Evolutionary conservation across 2,888 invertebrate species (phyloP), one percentile per base, ranked within the genome.

Genomic region (Nudaria mundana): DNA sequence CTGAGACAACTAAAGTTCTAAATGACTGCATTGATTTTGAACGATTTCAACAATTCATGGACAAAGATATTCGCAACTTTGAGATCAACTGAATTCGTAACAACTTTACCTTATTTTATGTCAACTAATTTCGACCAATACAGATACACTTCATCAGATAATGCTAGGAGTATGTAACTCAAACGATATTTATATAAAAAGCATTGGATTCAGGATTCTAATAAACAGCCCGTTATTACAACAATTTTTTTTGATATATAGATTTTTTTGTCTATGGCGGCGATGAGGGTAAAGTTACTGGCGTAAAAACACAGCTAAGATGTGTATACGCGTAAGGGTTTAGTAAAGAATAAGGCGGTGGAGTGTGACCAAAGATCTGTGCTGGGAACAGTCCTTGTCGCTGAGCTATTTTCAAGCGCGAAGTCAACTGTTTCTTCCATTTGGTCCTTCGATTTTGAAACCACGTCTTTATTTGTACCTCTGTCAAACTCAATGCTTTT

Each of bases 391-490:
- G 69, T 0, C 95, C 95, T 68, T 97, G 96, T 1, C 96, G 86
- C 66, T 97, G 97, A 0, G 97, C 96, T 76, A 97, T 94, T 76
- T 97, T 96, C 49, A 98, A 81, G 2, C 97, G 89, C 0, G 97
- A 95, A 0, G 98, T 97, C 63, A 98, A 83, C 70, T 98, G 98
- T 66, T 98, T 98, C 84, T 98, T 98, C 98, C 98, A 98, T 75
- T 98, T 98, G 0, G 98, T 98, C 47, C 98, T 90, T 41, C 98
- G 91, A 73, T 98, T 97, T 80, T 97, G 97, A 74, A 98, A 98
- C 98, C 98, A 98, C 0, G 98, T 98, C 76, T 98, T 98, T 55
- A 98, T 97, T 84, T 98, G 98, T 0, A 97, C 97, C 83, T 98
- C 98, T 0, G 97, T 97, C 29, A 98, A 89, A 53, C 93, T 94